phyloP scores from a whole-genome alignment of 2,888 invertebrate genomes.

The Hemaris fuciformis region DNA sequence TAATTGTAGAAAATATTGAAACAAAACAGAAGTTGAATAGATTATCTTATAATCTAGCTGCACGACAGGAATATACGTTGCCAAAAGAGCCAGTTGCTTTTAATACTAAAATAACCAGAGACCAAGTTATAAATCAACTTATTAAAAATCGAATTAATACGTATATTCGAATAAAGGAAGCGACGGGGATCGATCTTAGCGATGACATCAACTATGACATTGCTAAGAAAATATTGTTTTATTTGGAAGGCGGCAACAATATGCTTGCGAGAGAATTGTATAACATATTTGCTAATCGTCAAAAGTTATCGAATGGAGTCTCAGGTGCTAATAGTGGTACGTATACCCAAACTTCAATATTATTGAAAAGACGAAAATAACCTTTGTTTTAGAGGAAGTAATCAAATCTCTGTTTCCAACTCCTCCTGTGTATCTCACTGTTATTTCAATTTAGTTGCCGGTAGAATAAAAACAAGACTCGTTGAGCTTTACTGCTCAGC shows the following conservation, averaged over 20 bases:
- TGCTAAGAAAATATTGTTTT: conserved; percentile 51
- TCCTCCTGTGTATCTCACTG: no score
- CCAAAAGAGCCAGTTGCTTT: background rate
- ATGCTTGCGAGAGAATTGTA: conserved; percentile 60
- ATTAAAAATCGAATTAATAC: conserved; percentile 57
- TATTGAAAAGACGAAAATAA: no score
- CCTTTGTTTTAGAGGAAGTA: no score
- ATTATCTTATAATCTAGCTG: background rate
- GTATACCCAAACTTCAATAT: no score
- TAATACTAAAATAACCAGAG: conserved; percentile 40
- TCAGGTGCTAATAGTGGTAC: conserved; percentile 7
- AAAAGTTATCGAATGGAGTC: conserved; percentile 15
- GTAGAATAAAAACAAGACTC: no score
- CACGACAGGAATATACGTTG: background rate
- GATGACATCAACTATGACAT: conserved; percentile 54
- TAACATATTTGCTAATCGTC: conserved; percentile 47
- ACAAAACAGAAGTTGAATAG: background rate
- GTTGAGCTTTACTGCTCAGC: no score
- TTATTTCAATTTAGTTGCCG: background rate
- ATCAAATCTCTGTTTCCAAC: no score
- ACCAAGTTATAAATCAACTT: conserved; percentile 59
- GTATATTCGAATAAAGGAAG: conserved; percentile 52
- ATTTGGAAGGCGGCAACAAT: conserved; percentile 54
- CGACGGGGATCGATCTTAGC: conserved; percentile 28
- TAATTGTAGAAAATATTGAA: background rate